Conservation (phyloP, 1,140 invertebrate species). For the Penaeus vannamei region DNA sequence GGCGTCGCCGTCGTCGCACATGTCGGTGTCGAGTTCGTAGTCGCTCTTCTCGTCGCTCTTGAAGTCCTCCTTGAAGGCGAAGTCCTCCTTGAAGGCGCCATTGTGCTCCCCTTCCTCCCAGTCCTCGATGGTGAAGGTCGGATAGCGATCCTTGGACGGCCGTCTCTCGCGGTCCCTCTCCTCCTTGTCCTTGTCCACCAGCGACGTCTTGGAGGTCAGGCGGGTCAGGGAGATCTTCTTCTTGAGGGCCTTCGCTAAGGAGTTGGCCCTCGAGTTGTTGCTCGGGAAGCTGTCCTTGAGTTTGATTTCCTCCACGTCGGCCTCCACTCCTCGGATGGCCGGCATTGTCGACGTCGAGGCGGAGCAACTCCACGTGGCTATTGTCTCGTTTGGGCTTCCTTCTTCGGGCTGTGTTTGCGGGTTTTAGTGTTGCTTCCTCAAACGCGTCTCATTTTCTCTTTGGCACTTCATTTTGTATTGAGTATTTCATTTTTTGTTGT, state of each 20-base stretch:
- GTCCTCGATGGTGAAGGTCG: conserved; percentile 63
- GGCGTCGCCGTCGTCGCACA: conserved; percentile 46
- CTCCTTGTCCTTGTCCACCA: conserved; percentile 27
- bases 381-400: not conserved
- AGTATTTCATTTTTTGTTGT: too few species aligned
- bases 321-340: conserved; percentile 61
- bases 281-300: conserved; percentile 58
- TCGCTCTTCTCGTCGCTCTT: conserved; percentile 51
- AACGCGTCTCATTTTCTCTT: too few species aligned
- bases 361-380: too few species aligned
- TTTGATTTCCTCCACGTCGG: conserved; percentile 64
- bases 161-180: conserved; percentile 45
- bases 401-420: not conserved
- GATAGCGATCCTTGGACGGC: conserved; percentile 39
- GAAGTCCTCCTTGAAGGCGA: conserved; percentile 27
- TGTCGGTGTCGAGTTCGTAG: conserved; percentile 42
- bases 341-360: conserved; percentile 41
- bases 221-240: conserved; percentile 60
- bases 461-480: too few species aligned
- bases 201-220: conserved; percentile 45
- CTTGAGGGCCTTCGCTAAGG: conserved; percentile 59
- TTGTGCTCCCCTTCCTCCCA: conserved; percentile 59
- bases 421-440: not conserved
- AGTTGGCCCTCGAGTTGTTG: conserved; percentile 53
- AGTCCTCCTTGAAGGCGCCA: conserved; percentile 52